Conservation (phyloP, 2,113 vertebrate species). For the sheep (Ovis aries) region ARS-UI_Ramb_v3.0 NC_056069.1:27721501-27722000, state of each 20-base stretch:
- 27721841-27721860: neutral
- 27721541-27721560: neutral
- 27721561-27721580: neutral
- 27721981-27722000: neutral
- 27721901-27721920: neutral
- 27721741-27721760: neutral
- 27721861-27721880: neutral
- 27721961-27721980: rapidly evolving
- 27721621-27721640: neutral
- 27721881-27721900: neutral
- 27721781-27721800: neutral
- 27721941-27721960: neutral
- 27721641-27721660: neutral
- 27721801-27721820: neutral
- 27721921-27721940: neutral
- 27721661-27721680: neutral
- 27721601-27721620: neutral
- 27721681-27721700: neutral
- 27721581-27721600: neutral
- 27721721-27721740: neutral
- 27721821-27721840: neutral
- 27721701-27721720: neutral
- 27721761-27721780: neutral
- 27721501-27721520: neutral
- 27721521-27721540: neutral